Evolutionary conservation across 2,888 invertebrate species (phyloP), one percentile per base, ranked within the genome.

Genomic region (Dryadula phaetusa): DNA sequence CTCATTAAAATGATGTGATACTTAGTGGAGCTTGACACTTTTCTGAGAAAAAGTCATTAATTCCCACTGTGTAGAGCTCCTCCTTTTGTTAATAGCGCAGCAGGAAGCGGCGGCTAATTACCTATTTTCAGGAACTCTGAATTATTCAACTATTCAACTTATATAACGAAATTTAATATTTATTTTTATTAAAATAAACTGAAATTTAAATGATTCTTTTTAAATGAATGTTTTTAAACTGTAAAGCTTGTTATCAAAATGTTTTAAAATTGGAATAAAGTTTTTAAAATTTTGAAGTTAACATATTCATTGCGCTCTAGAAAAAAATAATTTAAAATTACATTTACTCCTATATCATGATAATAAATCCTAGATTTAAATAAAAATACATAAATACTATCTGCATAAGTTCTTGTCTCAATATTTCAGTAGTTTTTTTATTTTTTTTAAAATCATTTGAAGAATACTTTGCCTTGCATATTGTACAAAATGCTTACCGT

Each of bases 1-100:
- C 49, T 49, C 25, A 49, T 49, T 49, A 20, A 54, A 32, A 54
- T 37, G 32, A 34, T 34, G 34, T 6, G 32, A 37, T 37, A 53
- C 34, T 34, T 20, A 40, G 37, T 22, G 54, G 22, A 14, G n/a
- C 54, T n/a, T 56, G 37, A 56, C 54, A 40, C n/a, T 40, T 20
- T 60, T 60, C 60, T 44, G 7, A 60, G 60, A 60, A 60, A 42
- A 60, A 44, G 44, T 60, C 25, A 44, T 60, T 60, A 60, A 60
- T 44, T 28, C 16, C 28, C 2, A 37, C 54, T 37, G n/a, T 40
- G 12, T 20, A 53, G 34, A n/a, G 37, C 54, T 37, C n/a, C 37
- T 56, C 34, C 54, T 56, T 28, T 49, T 37, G 54, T 22, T 56
- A n/a, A n/a, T 22, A 37, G 28, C 49, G 49, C 28, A 28, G 22